Base-by-base conservation (phyloP, 2,888 invertebrate species). In the Scaptomyza flava region DNA sequence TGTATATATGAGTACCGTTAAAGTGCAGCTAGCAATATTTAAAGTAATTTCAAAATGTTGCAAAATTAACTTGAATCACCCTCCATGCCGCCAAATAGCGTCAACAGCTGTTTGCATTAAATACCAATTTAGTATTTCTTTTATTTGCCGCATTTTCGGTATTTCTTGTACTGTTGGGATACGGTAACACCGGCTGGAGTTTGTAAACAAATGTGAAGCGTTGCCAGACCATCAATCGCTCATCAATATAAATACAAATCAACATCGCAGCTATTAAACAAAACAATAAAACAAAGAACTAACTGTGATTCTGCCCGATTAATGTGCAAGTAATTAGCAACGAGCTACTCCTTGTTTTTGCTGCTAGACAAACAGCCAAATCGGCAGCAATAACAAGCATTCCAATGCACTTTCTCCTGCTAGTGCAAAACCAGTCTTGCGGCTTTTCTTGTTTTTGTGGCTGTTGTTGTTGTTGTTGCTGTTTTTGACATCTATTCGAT, bases 401-500 rank as follows among this genome's bases (percentile, higher is more conserved):
- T 85, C 82, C 81, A 61, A 76, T 85, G 87, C 87, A 87, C 81
- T 82, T 82, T 82, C 81, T 77, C 81, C 79, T 14, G 12, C 33
- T 73, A 47, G 73, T 73, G 73, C 60, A 77, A 75, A 75, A 75
- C 74, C 74, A 57, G 74, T 75, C 68, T 68, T 68, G 64, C 78
- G 68, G 75, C 75, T 73, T 77, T 74, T 64, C 12, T 43, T 45
- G 43, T 14, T 69, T 27, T 27, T 6, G 27, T 27, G 27, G 30
- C 33, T 50, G 14, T 34, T 53, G 36, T 51, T 51, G 41, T 5
- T 41, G 34, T 12, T 54, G 23, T 17, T 52, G 27, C 45, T 43
- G 42, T 47, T 65, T 79, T 87, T 87, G 87, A 87, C 81, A 82
- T 82, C 82, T 85, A 81, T 87, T 68, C 79, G 68, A 81, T 81